Base-by-base conservation (phyloP, 1,140 invertebrate species). In the Drosophila watanabei region DNA sequence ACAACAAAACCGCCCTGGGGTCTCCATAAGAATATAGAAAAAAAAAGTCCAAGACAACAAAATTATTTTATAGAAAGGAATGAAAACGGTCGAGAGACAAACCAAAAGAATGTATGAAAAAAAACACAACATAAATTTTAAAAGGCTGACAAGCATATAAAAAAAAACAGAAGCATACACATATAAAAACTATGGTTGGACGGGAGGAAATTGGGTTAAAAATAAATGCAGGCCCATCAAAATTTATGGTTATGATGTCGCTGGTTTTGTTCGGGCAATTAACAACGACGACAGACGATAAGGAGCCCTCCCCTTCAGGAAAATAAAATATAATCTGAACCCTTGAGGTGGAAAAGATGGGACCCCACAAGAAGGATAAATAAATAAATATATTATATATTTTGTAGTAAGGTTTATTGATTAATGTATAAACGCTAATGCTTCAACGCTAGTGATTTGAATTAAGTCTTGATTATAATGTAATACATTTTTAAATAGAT, bases 71-170 rank as follows among this genome's bases (percentile, higher is more conserved):
- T 79, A 89, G 79, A 77, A 84, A 48, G 73, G 82, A 84, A 83
- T 83, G 73, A 69, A 79, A 80, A 45, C 66, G 59, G 73, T 60
- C 71, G 68, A 77, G 63, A 80, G 84, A 89, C 86, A 88, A 81
- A 90, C 78, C 82, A 77, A 56, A 90, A 71, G 86, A 90, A 90
- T 90, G 82, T 90, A 91, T 90, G 79, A 91, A 91, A 90, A n/a
- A 90, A 90, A 91, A 82, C 87, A 90, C 84, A 90, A 86, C 86
- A 90, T 90, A 90, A 91, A 90, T 90, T 90, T 69, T 87, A 71
- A 90, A 82, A 77, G 72, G 64, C 86, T 89, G 86, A 86, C 86
- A 90, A 90, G 82, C 87, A 90, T 77, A 87, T 72, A 83, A 75
- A 87, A 85, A 64, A 80, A 52, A 52, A n/a, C n/a, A n/a, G 28